Evolutionary conservation across 2,797 vertebrate genomes (phyloP).

Genomic region (Chloroceryle amazona): DNA sequence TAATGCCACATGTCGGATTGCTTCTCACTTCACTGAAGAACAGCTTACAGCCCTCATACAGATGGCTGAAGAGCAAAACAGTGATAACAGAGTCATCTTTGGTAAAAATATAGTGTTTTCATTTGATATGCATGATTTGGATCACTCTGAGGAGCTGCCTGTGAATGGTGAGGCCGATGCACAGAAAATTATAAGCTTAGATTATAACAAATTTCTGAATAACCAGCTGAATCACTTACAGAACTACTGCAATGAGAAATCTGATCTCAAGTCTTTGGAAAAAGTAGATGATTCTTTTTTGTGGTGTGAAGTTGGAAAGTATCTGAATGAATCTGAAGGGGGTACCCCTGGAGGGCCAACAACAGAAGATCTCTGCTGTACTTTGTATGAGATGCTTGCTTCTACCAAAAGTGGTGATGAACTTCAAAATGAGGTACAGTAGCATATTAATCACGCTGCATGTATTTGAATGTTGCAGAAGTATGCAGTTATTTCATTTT

Average conservation of each 20-base stretch:
- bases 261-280: conserved; percentile 56
- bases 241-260: conserved; percentile 57
- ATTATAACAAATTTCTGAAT: conserved; percentile 90
- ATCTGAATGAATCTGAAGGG: conserved; percentile 83
- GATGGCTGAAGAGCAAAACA: conserved; percentile 77
- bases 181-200: conserved; percentile 81
- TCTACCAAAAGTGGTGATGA: conserved; percentile 93
- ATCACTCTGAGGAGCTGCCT: conserved; percentile 87
- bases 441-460: not conserved
- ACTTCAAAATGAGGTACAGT: conserved; percentile 95
- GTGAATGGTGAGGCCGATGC: conserved; percentile 74
- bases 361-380: conserved; percentile 92
- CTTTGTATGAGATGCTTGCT: conserved; percentile 95
- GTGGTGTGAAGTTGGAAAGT: conserved; percentile 91
- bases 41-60: conserved; percentile 85
- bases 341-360: conserved; percentile 89
- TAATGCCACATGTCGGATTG: conserved; percentile 83
- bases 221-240: conserved; percentile 82
- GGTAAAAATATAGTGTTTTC: conserved; percentile 93
- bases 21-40: conserved; percentile 84
- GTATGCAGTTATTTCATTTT: not conserved
- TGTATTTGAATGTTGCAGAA: not conserved
- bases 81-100: conserved; percentile 78
- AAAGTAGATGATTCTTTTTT: conserved; percentile 86
- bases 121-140: conserved; percentile 90